Evolutionary conservation across 1,140 invertebrate genomes (phyloP), one percentile per base, ranked within the genome.

Genomic region (Potamilus streckersoni): DNA sequence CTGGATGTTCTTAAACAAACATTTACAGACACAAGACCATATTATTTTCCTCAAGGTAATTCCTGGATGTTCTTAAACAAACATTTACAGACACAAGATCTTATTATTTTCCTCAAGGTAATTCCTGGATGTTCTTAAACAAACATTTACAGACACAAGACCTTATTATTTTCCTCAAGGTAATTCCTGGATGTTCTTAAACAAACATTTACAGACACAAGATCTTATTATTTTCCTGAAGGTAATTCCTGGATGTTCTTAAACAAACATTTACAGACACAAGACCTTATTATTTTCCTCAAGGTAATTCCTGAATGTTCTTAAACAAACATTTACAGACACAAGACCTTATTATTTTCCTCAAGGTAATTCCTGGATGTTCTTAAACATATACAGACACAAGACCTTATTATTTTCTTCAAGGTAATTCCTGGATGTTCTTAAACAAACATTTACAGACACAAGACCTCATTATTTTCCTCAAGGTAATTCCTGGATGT

Each of bases 61-160:
- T 38, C 11, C 6, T 49, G 38, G 38, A 49, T 49, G 38, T 49
- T 49, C n/a, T n/a, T n/a, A n/a, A n/a, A n/a, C n/a, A n/a, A n/a
- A n/a, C n/a, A n/a, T n/a, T n/a, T n/a, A n/a, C 88, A 89, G 82
- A 82, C 85, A 14, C 85, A 87, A 64, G 84, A 89, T 68, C 83
- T 90, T 56, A 79, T 88, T 23, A 83, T 89, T 31, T 89, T 88
- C 66, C 81, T 90, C 19, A 90, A 88, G 86, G 89, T 89, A 76
- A 56, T 16, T 38, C 11, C 6, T 49, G 38, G 38, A 49, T 49
- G 38, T 49, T 49, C n/a, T n/a, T n/a, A n/a, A n/a, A n/a, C n/a
- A n/a, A n/a, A n/a, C n/a, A n/a, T n/a, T n/a, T n/a, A n/a, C 88
- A 89, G 82, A 82, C 85, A 14, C 85, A 87, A 64, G 84, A 89